Evolutionary conservation across 1,140 invertebrate genomes (phyloP).

Genomic region (Hormaphis cornu): DNA sequence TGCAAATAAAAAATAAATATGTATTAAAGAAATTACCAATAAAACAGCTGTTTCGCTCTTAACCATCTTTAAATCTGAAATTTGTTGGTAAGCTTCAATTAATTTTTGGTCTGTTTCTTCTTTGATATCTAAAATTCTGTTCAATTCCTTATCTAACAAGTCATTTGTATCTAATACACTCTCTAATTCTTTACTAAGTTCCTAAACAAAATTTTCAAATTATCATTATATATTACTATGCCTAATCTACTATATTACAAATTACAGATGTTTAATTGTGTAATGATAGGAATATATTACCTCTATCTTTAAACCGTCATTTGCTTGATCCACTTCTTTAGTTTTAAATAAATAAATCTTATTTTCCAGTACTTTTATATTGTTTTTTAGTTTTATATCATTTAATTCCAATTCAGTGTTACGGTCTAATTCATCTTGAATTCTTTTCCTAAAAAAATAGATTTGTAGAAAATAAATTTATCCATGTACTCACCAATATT

Average conservation of each 20-base stretch:
- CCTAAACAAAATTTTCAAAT: not conserved
- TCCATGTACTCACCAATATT: not conserved
- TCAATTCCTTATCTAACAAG: conserved; percentile 14
- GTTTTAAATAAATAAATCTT: not conserved
- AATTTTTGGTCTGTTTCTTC: conserved; percentile 25
- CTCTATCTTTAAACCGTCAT: not conserved
- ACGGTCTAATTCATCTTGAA: not conserved
- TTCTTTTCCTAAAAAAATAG: not conserved
- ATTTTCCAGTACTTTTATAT: conserved; percentile 1
- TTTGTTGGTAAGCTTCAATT: not conserved
- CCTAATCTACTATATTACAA: too few relatives aligned
- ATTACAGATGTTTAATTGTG: too few relatives aligned
- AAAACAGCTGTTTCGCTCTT: not conserved
- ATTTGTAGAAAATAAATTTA: not conserved
- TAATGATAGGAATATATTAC: too few relatives aligned
- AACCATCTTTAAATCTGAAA: not conserved
- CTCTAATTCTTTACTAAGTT: conserved; percentile 1
- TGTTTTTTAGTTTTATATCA: not conserved
- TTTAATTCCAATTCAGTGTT: not conserved
- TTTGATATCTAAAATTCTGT: conserved; percentile 24
- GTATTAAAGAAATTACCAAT: not conserved
- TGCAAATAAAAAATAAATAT: not conserved
- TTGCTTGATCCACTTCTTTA: not conserved
- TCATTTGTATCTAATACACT: conserved; percentile 20
- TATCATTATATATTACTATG: too few relatives aligned